Evolutionary conservation across 2,113 vertebrate species (phyloP), one percentile per base, ranked within the genome.

Genomic region (Rhinopomastus cyanomelas): DNA sequence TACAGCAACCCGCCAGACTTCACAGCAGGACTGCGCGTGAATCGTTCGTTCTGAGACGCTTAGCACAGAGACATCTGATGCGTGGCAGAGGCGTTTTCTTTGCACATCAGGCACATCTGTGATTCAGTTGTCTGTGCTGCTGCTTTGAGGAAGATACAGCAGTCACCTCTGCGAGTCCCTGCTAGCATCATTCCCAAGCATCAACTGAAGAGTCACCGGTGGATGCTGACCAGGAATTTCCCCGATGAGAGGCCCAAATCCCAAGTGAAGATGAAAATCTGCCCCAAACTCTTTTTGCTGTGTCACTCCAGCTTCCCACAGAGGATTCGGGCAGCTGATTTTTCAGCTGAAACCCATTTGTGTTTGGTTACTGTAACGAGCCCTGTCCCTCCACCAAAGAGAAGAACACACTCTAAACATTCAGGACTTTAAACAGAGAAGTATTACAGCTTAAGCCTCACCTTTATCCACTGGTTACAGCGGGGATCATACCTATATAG

Each of bases 401-500:
- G 62, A 52, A 55, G 32, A 49, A 71, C 68, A 69, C 34, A n/a
- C 15, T 90, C 23, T 56, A 60, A 85, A 85, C 69, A 46, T 46
- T 55, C 86, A 92, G 66, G 72, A 89, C 94, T 90, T 95, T 76
- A 67, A 95, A 89, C 72, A 96, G 87, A 95, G 74, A 95, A 85
- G 59, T 82, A 96, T 95, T 91, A 61, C 72, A 94, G 89, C 94
- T 96, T 87, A 92, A 96, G 89, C 74, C 97, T 98, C 98, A 99
- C 99, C 98, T 98, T 98, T 96, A 98, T 98, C 99, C 99, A 99
- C 92, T 98, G 98, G 97, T 98, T 98, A 98, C 98, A 98, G 68
- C 99, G 98, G 81, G 99, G 98, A 95, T 99, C 98, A 89, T 99
- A 99, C 97, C 99, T 97, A 98, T 99, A 98, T 90, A 99, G 98